Base-by-base conservation (phyloP, 2,113 vertebrate species). In the Meleagris gallopavo region DNA sequence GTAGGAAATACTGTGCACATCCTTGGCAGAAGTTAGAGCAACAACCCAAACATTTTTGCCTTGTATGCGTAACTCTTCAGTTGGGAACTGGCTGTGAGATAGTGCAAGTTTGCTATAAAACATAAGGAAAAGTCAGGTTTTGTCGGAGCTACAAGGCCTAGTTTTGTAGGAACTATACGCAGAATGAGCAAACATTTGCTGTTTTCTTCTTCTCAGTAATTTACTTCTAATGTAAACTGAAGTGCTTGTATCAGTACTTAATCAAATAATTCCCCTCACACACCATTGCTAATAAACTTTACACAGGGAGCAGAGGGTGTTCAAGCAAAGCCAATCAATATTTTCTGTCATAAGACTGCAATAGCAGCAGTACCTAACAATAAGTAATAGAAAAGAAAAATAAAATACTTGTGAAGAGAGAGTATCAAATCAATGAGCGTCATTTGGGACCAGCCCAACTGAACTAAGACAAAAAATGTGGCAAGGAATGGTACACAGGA, bases 141-240 rank as follows among this genome's bases (percentile, higher is more conserved):
- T 93, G 48, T 50, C 62, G 67, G 41, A 85, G 18, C 11, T 25
- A 34, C 43, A 61, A 36, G 65, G 65, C 61, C 73, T 67, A 41
- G n/a, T 87, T 93, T 84, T 89, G 62, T 66, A 80, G 82, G 60
- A 86, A 11, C 14, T 70, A 21, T 25, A 46, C 81, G 69, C 57
- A 86, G 32, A 66, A 65, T 84, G 76, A 90, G 77, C 70, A 88
- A 83, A 79, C 15, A 3, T 87, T 79, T 93, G 78, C 48, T 57
- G 70, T 60, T 32, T 27, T 25, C 45, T 86, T 10, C 57, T 64
- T 65, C 65, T 65, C 58, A 60, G 66, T 0, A 5, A 74, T 86
- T 94, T 78, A 57, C 91, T 90, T 92, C 86, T 73, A 71, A 91
- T 88, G 70, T 80, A 86, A 90, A 86, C 48, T 43, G 32, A 32